phyloP scores from a whole-genome alignment of 2,113 vertebrate genomes.

The Calcarius ornatus region DNA sequence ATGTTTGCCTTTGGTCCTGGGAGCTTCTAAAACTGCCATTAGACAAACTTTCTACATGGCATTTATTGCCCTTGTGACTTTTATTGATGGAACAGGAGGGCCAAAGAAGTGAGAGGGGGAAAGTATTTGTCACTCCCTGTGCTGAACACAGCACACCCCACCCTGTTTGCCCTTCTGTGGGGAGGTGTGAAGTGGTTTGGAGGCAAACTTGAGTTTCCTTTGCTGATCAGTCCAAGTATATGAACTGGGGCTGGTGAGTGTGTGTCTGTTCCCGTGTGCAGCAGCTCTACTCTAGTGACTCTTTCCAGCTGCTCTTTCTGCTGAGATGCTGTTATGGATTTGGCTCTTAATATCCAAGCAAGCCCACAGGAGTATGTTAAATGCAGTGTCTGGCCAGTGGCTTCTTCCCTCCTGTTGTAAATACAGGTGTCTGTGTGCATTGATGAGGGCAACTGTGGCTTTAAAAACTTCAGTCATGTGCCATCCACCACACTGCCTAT shows the following conservation, averaged over 20 bases:
- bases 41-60: neutral
- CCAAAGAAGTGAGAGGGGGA: neutral
- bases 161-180: neutral
- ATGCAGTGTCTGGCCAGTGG: neutral
- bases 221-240: fast-evolving
- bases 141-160: neutral
- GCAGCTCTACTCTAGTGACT: neutral
- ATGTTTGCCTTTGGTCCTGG: neutral
- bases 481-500: neutral
- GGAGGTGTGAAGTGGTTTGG: neutral
- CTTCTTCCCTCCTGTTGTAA: neutral
- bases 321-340: neutral
- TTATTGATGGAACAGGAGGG: neutral
- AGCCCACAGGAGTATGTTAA: neutral
- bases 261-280: neutral
- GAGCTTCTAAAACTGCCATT: neutral
- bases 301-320: neutral
- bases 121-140: neutral
- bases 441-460: neutral
- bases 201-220: neutral
- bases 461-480: neutral
- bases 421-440: neutral
- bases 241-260: neutral
- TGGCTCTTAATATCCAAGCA: neutral
- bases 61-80: neutral